Conservation (phyloP, 2,113 vertebrate genomes). For the Chaenogobius annularis region DNA sequence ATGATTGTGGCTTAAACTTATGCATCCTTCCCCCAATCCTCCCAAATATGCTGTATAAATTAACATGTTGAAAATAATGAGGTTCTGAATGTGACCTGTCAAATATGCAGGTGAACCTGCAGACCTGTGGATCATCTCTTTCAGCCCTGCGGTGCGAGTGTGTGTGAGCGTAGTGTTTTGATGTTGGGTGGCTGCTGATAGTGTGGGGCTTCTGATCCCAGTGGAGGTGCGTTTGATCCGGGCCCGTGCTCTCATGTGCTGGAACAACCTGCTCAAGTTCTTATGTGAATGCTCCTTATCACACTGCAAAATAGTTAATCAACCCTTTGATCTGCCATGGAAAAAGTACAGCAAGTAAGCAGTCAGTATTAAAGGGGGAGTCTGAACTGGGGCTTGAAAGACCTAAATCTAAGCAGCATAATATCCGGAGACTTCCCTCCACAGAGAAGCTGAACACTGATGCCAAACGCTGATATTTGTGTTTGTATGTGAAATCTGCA, state of each 20-base stretch:
- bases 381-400: slow-evolving; percentile 40
- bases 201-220: slow-evolving; percentile 65
- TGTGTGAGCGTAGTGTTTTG: slow-evolving; percentile 55
- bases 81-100: slow-evolving; percentile 17
- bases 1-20: no score
- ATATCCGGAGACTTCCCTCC: slow-evolving; percentile 40
- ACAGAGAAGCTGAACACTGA: slow-evolving; percentile 18
- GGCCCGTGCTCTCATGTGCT: slow-evolving; percentile 59
- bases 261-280: slow-evolving; percentile 67
- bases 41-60: not conserved
- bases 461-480: slow-evolving; percentile 35
- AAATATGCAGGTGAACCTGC: slow-evolving; percentile 37
- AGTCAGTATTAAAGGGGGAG: slow-evolving; percentile 39
- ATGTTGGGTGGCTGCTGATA: slow-evolving; percentile 68
- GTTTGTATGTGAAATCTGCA: slow-evolving; percentile 41
- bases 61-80: slow-evolving; percentile 5
- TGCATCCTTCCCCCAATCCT: not conserved
- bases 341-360: slow-evolving; percentile 45
- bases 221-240: slow-evolving; percentile 69
- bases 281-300: slow-evolving; percentile 47
- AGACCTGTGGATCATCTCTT: slow-evolving; percentile 23
- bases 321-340: slow-evolving; percentile 59
- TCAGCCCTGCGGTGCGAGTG: slow-evolving; percentile 21
- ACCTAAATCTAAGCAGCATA: slow-evolving; percentile 41
- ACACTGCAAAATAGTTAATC: slow-evolving; percentile 68